These are phyloP conservation scores for Phenganax marumi DNA, from an alignment of 92 coral and sea anemone species.

Conservation along the genomic window DNA sequence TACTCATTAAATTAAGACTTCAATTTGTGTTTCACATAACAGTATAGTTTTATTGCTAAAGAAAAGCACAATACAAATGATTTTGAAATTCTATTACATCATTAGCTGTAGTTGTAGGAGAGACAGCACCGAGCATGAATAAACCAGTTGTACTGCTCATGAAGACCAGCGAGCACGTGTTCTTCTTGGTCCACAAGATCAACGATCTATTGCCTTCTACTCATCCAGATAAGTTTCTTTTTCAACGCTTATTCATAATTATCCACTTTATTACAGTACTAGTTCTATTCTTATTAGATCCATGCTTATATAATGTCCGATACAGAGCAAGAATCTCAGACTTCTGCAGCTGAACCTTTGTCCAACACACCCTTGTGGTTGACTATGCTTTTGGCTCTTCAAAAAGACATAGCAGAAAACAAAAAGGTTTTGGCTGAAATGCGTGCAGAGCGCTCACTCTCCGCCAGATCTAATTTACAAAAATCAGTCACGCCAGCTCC, in stretches of 20 bases:
- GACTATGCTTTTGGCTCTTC: not conserved
- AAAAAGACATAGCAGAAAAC: not conserved
- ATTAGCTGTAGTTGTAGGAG: too few relatives aligned
- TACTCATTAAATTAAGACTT: too few relatives aligned
- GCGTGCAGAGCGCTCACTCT: not conserved
- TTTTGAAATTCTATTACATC: conserved; percentile 1
- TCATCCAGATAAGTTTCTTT: not conserved
- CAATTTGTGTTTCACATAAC: too few relatives aligned
- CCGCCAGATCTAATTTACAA: conserved; percentile 4
- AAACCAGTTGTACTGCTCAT: conserved; percentile 9
- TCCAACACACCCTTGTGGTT: not conserved
- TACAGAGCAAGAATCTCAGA: not conserved
- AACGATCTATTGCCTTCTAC: not conserved
- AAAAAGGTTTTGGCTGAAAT: not conserved
- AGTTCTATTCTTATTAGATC: not conserved
- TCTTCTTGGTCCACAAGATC: not conserved
- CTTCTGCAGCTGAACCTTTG: not conserved
- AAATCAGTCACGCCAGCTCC: conserved; percentile 14
- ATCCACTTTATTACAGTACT: too few relatives aligned
- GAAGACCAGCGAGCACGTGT: conserved; percentile 12
- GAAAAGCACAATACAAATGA: too few relatives aligned
- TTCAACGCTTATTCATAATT: not conserved
- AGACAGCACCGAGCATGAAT: not conserved
- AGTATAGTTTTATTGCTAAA: too few relatives aligned
- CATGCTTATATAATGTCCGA: not conserved